Conservation (phyloP, 2,888 invertebrate genomes). For the Cylloceria caligata region DNA sequence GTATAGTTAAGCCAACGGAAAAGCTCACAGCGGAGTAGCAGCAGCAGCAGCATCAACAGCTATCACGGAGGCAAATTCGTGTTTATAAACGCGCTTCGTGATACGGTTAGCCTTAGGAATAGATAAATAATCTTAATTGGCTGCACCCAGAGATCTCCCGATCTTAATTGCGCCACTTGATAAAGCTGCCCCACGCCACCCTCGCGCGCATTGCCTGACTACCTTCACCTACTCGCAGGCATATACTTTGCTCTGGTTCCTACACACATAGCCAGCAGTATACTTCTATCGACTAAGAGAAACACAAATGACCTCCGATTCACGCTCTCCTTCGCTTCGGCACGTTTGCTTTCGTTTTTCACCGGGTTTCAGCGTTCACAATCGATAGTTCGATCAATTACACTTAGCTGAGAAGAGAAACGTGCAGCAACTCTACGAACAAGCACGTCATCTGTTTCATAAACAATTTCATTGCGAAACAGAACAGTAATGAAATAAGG, state of each 20-base stretch:
- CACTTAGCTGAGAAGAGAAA: slow-evolving; percentile 1
- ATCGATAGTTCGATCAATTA: slow-evolving; percentile 63
- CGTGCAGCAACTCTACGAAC: slow-evolving; percentile 7
- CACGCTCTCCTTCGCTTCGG: slow-evolving; percentile 49
- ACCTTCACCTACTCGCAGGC: not conserved
- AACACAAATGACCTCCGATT: slow-evolving; percentile 42
- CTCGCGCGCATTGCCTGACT: not conserved
- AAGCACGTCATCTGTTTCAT: slow-evolving; percentile 1
- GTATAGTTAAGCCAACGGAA: slow-evolving; percentile 26
- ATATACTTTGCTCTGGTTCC: not conserved
- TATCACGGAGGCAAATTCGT: slow-evolving; percentile 31
- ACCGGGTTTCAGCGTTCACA: slow-evolving; percentile 8
- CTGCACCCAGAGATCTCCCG: slow-evolving; percentile 72
- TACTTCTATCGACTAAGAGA: not conserved
- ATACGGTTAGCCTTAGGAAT: slow-evolving; percentile 68
- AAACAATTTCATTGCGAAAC: slow-evolving; percentile 9
- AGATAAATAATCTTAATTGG: slow-evolving; percentile 80
- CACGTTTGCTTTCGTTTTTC: slow-evolving; percentile 48
- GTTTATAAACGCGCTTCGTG: slow-evolving; percentile 60
- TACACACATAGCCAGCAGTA: not conserved
- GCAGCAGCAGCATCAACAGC: slow-evolving; percentile 19
- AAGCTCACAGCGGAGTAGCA: slow-evolving; percentile 26
- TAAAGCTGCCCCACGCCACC: slow-evolving; percentile 66
- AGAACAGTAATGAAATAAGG: slow-evolving; percentile 4
- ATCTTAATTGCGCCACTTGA: slow-evolving; percentile 77